Conservation (phyloP, 2,797 vertebrate species). For the Limnodromus scolopaceus region DNA sequence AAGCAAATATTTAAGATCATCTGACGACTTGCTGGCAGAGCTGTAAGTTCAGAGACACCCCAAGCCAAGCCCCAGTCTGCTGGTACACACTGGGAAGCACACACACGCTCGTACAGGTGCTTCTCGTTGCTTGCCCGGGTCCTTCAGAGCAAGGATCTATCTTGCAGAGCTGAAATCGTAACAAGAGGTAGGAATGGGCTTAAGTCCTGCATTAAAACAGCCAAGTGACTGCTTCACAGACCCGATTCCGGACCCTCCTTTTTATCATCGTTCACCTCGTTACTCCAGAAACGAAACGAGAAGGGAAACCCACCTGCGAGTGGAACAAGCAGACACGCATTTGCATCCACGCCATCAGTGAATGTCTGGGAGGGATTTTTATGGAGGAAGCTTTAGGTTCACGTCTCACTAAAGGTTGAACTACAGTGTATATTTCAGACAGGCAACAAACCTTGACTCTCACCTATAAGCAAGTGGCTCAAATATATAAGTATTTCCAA, state of each 20-base stretch:
- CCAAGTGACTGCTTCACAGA: background rate
- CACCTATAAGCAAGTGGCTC: background rate
- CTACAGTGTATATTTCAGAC: background rate
- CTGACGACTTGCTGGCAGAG: background rate
- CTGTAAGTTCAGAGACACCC: background rate
- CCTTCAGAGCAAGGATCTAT: background rate
- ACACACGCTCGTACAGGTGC: rapidly evolving
- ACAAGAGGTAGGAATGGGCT: background rate
- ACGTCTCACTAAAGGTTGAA: background rate
- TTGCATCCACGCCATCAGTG: background rate
- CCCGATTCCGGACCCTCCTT: background rate
- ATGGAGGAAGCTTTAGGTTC: background rate
- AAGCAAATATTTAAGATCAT: background rate
- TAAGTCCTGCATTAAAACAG: background rate
- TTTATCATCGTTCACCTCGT: rapidly evolving
- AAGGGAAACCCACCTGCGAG: background rate
- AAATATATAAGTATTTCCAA: background rate
- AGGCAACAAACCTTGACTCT: background rate
- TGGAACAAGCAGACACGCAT: background rate
- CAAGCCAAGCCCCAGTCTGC: background rate
- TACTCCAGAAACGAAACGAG: background rate
- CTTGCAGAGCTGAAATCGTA: background rate
- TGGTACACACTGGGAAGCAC: background rate
- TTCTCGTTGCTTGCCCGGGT: background rate
- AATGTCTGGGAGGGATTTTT: background rate